A percentile compares a stretch with the other conserved stretches of the same genome.
Conservation (phyloP, 2,113 vertebrate species). For the Oryzias celebensis region DNA sequence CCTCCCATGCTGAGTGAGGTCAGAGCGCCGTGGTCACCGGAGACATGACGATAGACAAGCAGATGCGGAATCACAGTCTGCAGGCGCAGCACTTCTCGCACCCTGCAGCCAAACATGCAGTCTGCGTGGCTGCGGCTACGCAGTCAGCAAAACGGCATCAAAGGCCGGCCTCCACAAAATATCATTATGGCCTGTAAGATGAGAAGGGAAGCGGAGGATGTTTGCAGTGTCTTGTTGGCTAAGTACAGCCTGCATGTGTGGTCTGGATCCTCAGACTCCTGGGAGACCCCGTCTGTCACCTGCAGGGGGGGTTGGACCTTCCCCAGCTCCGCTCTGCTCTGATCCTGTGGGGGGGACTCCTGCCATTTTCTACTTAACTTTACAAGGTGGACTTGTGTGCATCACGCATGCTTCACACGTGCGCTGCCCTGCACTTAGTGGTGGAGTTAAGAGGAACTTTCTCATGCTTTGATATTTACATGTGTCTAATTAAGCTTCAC, state of each 20-base stretch:
- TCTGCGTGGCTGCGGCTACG: constrained; percentile 57
- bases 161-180: constrained; percentile 63
- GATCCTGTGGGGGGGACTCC: constrained; percentile 29
- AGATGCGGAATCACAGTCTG: constrained; percentile 68
- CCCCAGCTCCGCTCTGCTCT: constrained; percentile 11
- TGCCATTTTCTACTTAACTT: constrained; percentile 47
- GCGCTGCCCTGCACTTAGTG: constrained; percentile 66
- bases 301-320: constrained; percentile 23
- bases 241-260: constrained; percentile 74
- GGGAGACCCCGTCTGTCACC: constrained; percentile 35
- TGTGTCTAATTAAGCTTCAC: constrained; percentile 66
- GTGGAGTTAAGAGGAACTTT: constrained; percentile 72
- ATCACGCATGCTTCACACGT: constrained; percentile 56
- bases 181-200: constrained; percentile 72
- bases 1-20: constrained; percentile 64
- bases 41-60: constrained; percentile 66
- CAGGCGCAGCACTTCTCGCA: constrained; percentile 67
- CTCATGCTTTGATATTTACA: constrained; percentile 75
- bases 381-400: constrained; percentile 58
- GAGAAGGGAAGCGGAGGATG: constrained; percentile 66
- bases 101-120: constrained; percentile 52
- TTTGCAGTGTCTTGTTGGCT: constrained; percentile 66
- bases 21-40: constrained; percentile 45
- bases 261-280: constrained; percentile 61
- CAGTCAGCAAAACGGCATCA: constrained; percentile 68